Base-by-base conservation (phyloP, 2,797 vertebrate species). In the Rhynchonycteris naso region DNA sequence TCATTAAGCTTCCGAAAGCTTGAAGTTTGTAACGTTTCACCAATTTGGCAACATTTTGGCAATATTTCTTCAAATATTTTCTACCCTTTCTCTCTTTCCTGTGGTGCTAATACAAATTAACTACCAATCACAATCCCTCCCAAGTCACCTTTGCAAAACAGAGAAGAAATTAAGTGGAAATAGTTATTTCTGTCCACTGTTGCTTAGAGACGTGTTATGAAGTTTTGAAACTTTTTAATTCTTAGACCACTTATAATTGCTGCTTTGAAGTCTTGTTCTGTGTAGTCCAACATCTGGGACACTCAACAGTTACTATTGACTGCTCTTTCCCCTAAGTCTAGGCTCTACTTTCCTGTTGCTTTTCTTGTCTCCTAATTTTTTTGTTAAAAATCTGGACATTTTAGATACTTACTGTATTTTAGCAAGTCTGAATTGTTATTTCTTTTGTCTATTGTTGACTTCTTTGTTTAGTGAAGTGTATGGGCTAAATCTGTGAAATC, bases 121-220 rank as follows among this genome's bases (percentile, higher is more conserved):
- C 85, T 52, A 91, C 91, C 81, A 75, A 79, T 92, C 94, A 83
- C 33, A 74, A 5, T 87, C 92, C 88, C 43, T 96, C 91, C 76
- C 78, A 95, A 65, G 50, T 65, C 96, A 82, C 3, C 68, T 91
- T 96, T 69, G 35, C 26, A 83, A 92, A 96, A 83, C 13, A n/a
- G 93, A 65, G 47, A 84, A 95, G 78, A 88, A 93, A 83, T 93
- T 84, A 91, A 75, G 65, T 81, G 90, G 83, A 95, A 97, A 76
- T 78, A 95, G 91, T 76, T 24, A 11, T 84, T 95, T 58, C 50
- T 84, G 33, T 72, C 88, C 93, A 68, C 65, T 84, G 35, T 92
- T 65, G 74, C 84, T 88, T 30, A 26, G 85, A 90, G 94, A 63
- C 22, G 2, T 83, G 18, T n/a, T 71, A 35, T 16, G 43, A 54